Conservation (phyloP, 2,888 invertebrate genomes). For the Periphyllus acericola region DNA sequence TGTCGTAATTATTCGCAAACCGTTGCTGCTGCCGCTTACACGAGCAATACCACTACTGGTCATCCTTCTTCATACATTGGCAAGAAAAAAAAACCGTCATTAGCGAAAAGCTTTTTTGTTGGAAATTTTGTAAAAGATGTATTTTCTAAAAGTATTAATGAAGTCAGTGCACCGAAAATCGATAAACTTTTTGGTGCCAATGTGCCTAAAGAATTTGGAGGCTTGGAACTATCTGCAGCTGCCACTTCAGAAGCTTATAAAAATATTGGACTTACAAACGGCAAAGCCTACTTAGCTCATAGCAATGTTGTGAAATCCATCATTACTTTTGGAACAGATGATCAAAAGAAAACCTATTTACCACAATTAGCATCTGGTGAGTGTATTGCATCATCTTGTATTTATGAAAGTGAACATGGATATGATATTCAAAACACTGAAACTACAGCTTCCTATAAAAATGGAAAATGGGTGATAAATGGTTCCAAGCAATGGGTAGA, state of each 20-base stretch:
- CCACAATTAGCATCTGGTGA: slow-evolving; percentile 55
- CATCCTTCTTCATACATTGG: not conserved
- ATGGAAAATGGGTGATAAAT: slow-evolving; percentile 50
- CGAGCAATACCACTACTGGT: not conserved
- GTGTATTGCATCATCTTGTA: slow-evolving; percentile 29
- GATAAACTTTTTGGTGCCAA: not conserved
- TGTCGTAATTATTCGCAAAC: slow-evolving; percentile 30
- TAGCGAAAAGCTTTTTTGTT: slow-evolving; percentile 46
- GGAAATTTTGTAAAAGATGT: slow-evolving; percentile 44
- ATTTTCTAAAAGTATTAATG: not conserved
- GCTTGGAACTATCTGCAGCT: slow-evolving; percentile 26
- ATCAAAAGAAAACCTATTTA: slow-evolving; percentile 31
- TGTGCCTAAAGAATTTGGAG: slow-evolving; percentile 45
- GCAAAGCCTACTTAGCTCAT: not conserved
- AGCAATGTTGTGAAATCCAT: slow-evolving; percentile 31
- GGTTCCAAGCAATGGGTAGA: slow-evolving; percentile 50
- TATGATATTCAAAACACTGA: slow-evolving; percentile 37
- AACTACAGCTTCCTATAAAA: slow-evolving; percentile 20
- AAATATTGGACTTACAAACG: not conserved
- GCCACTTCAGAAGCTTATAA: slow-evolving; percentile 17
- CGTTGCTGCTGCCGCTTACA: not conserved
- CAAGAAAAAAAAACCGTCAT: slow-evolving; percentile 1
- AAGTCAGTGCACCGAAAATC: not conserved
- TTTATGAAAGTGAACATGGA: slow-evolving; percentile 34
- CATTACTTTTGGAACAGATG: slow-evolving; percentile 3